These are phyloP conservation scores for Melopsittacus undulatus DNA, from an alignment of 2,797 vertebrate genomes.

Conservation along the genomic window DNA sequence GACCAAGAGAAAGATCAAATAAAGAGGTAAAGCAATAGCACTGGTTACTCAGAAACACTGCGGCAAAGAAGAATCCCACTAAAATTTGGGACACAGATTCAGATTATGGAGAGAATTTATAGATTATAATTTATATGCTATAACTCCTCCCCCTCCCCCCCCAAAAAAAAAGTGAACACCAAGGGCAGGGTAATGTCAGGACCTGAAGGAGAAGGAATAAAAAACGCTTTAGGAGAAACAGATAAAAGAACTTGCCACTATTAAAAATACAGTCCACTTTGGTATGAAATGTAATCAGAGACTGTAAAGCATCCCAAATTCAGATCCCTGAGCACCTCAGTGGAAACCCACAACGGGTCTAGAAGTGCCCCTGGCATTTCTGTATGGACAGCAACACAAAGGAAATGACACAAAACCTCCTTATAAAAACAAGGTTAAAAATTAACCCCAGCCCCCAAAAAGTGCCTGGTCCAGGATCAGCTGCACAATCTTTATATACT, in stretches of 20 bases:
- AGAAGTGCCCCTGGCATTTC: background rate
- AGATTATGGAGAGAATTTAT: background rate
- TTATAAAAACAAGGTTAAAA: background rate
- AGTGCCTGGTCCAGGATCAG: background rate
- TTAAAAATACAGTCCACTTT: rapidly evolving
- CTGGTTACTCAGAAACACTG: background rate
- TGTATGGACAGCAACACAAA: background rate
- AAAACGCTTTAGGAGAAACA: background rate
- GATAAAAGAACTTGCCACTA: background rate
- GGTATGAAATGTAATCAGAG: background rate
- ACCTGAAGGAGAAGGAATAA: background rate
- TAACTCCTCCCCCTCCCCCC: no score
- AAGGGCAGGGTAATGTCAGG: background rate
- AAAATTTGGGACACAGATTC: background rate
- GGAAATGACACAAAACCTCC: background rate
- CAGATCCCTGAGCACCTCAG: background rate
- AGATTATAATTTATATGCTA: background rate
- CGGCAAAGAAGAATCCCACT: background rate
- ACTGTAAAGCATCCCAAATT: rapidly evolving
- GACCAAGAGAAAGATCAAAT: background rate
- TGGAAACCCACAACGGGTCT: rapidly evolving
- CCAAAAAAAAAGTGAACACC: background rate
- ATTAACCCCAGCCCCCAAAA: background rate
- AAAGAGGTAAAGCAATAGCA: background rate
- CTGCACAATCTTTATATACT: background rate